Percentiles rank a stretch among this genome's conserved stretches.
Evolutionary conservation across 2,888 invertebrate species (phyloP).

Genomic region (Heterodera filipjevi): DNA sequence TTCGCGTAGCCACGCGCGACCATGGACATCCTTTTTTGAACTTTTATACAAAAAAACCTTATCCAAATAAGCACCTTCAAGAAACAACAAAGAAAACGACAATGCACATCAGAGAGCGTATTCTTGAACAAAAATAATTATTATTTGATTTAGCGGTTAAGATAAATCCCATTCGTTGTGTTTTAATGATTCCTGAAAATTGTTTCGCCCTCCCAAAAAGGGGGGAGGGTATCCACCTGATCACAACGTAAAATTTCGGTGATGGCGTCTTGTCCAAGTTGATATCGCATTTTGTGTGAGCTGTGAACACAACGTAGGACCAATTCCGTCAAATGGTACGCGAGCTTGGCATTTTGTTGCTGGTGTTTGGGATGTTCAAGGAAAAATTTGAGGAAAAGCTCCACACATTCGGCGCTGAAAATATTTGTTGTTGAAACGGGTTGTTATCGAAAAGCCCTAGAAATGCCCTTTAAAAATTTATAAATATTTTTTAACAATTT

Average conservation of each 20-base stretch:
- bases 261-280: conserved; percentile 39
- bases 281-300: conserved; percentile 44
- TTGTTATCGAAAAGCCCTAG: too few relatives aligned
- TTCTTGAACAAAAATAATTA: not conserved
- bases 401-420: conserved; percentile 5
- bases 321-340: conserved; percentile 30
- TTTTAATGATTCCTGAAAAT: too few relatives aligned
- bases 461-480: too few relatives aligned
- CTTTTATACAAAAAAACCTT: too few relatives aligned
- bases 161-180: not conserved
- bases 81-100: conserved; percentile 39
- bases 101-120: conserved; percentile 18
- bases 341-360: not conserved
- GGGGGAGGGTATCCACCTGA: not conserved
- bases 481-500: too few relatives aligned
- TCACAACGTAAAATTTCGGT: conserved; percentile 19
- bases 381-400: not conserved
- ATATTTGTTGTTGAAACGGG: not conserved
- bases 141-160: too few relatives aligned
- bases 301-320: conserved; percentile 33
- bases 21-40: conserved; percentile 51
- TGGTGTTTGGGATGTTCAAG: not conserved
- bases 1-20: conserved; percentile 52
- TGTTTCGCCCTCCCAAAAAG: too few relatives aligned
- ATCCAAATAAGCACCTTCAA: conserved; percentile 27